These are phyloP conservation scores for Ictalurus punctatus DNA, from an alignment of 2,113 vertebrate species.

Conservation along the genomic window DNA sequence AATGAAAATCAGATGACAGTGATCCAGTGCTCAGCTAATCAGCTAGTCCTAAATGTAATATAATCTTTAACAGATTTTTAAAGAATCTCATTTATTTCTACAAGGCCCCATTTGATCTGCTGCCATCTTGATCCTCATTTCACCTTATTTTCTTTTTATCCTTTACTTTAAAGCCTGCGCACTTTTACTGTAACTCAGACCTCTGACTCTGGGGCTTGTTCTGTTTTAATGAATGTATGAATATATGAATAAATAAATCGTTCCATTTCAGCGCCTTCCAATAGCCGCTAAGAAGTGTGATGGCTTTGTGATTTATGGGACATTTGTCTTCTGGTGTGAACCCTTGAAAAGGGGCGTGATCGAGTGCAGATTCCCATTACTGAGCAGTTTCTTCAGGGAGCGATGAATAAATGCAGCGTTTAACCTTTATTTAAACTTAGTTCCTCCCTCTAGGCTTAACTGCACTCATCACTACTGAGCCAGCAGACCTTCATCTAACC, in stretches of 20 bases:
- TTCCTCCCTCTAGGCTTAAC: background rate
- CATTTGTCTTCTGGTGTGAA: conserved; percentile 15
- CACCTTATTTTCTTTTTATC: background rate
- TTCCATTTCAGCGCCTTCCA: conserved; percentile 55
- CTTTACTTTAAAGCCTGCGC: background rate
- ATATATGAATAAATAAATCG: conserved; percentile 57
- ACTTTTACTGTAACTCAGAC: background rate
- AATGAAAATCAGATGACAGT: background rate
- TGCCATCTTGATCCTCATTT: background rate
- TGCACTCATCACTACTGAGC: background rate
- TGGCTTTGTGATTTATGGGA: conserved; percentile 41
- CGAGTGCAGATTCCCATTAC: conserved; percentile 13
- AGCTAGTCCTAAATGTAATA: background rate
- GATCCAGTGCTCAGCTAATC: background rate
- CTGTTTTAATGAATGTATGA: background rate
- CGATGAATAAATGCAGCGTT: conserved; percentile 35
- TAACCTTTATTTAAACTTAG: conserved; percentile 39
- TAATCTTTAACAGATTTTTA: background rate
- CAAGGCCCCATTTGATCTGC: background rate
- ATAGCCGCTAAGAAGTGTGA: conserved; percentile 61
- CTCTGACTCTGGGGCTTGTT: background rate
- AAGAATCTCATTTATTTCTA: background rate
- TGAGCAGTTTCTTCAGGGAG: conserved; percentile 9
- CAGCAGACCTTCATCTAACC: conserved; percentile 14
- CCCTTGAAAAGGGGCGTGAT: conserved; percentile 24